phyloP scores from a whole-genome alignment of 2,113 vertebrate species.

The Vicugna pacos region DNA sequence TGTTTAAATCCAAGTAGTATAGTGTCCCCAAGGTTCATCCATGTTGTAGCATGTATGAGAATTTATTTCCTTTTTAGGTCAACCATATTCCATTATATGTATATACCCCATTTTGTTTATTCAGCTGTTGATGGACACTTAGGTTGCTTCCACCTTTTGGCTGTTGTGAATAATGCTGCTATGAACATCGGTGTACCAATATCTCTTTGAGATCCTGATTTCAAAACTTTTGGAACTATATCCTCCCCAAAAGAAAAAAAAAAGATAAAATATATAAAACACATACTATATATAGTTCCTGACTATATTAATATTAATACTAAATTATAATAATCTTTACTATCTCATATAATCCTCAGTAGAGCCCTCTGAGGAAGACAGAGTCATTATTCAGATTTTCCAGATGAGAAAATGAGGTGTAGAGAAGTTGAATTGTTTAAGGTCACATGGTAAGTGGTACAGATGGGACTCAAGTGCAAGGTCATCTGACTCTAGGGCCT shows the following conservation, averaged over 20 bases:
- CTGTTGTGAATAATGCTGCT: neutral
- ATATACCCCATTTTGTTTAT: neutral
- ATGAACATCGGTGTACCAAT: neutral
- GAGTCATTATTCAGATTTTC: neutral
- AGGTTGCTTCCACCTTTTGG: neutral
- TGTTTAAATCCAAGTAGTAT: neutral
- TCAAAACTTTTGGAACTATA: neutral
- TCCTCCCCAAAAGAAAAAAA: neutral
- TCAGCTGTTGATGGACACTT: neutral
- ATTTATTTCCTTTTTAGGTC: neutral
- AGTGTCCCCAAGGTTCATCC: neutral
- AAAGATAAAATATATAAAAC: slow-evolving; percentile 6
- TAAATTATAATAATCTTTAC: neutral
- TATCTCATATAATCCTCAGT: neutral
- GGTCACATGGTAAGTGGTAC: neutral
- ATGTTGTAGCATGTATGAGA: neutral
- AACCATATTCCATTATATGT: neutral
- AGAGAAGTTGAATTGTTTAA: neutral
- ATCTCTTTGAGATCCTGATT: neutral
- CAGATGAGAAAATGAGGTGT: neutral
- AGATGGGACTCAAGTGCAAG: neutral
- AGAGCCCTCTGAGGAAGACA: neutral
- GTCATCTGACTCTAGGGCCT: neutral
- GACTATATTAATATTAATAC: slow-evolving; percentile 1
- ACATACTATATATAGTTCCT: neutral